Evolutionary conservation across 2,797 vertebrate species (phyloP), one percentile per base, ranked within the genome.

Genomic region (Alectoris magna): DNA sequence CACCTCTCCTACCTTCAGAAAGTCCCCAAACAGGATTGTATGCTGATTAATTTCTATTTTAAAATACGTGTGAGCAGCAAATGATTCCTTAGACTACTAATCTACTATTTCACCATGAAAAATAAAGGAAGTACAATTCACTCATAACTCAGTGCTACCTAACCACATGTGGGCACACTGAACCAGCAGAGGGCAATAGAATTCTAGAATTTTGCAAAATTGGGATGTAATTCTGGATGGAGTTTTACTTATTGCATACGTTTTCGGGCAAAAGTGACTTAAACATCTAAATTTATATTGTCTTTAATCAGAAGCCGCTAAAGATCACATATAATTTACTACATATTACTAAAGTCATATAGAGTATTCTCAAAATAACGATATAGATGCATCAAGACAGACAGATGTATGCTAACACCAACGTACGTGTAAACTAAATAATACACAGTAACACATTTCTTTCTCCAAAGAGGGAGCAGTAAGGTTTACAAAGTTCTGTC

Each of bases 161-260:
- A 88, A 79, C 51, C 68, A 91, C 55, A 78, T 41, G 46, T 49
- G 91, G 77, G 89, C 90, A 46, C 34, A 68, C 13, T 66, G 60
- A 93, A 81, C 97, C 97, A 97, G 96, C 85, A 97, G 97, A 96
- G 95, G 97, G 97, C 97, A 97, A 97, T 66, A 96, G 85, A 94
- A 97, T 97, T 95, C 96, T 92, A 96, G 73, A 94, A 89, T 95
- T 86, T 96, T 94, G 71, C 78, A 85, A 83, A 96, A 95, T 26
- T 83, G 31, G 70, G 26, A 93, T 84, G 68, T 29, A 92, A 92
- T 73, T 95, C 67, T 88, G 41, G 56, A 87, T 81, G 27, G 56
- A 92, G 26, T 16, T 89, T 88, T 78, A 81, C 87, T 93, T 92
- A 88, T 73, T 75, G 16, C 84, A 86, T 90, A 90, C 15, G 73